A percentile compares a stretch with the other conserved stretches of the same genome.
Evolutionary conservation across 2,888 invertebrate species (phyloP).

Genomic region (Petrolisthes manimaculis): DNA sequence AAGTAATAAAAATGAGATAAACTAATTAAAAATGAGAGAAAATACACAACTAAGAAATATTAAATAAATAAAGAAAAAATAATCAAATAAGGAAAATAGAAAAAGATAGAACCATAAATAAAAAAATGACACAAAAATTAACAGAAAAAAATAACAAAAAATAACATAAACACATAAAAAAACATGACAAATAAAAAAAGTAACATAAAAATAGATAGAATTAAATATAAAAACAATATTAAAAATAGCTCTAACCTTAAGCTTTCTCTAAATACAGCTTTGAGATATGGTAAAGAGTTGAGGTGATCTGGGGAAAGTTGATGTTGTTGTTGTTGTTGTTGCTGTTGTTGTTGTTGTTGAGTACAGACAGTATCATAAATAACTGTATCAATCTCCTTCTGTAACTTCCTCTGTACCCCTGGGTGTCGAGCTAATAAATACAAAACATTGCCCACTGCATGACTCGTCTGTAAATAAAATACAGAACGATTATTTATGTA

Average conservation of each 20-base stretch:
- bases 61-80: no score
- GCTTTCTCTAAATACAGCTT: conserved; percentile 48
- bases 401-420: conserved; percentile 14
- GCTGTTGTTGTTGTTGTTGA: not conserved
- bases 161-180: no score
- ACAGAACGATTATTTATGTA: not conserved
- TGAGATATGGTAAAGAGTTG: conserved; percentile 30
- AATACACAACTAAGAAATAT: no score
- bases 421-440: conserved; percentile 46
- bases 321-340: not conserved
- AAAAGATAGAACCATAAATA: no score
- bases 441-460: conserved; percentile 41
- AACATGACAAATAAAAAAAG: no score
- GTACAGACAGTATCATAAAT: not conserved
- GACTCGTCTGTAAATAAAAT: conserved; percentile 30
- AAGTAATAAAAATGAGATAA: no score
- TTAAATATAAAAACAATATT: no score
- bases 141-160: no score
- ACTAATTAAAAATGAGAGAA: no score
- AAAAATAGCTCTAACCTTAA: conserved; percentile 20
- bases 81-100: no score
- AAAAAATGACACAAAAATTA: no score
- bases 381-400: conserved; percentile 21
- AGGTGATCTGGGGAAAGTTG: conserved; percentile 31
- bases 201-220: no score